A percentile compares a stretch with the other conserved stretches of the same genome.
phyloP scores from a whole-genome alignment of 1,140 invertebrate genomes.

The Triops longicaudatus region DNA sequence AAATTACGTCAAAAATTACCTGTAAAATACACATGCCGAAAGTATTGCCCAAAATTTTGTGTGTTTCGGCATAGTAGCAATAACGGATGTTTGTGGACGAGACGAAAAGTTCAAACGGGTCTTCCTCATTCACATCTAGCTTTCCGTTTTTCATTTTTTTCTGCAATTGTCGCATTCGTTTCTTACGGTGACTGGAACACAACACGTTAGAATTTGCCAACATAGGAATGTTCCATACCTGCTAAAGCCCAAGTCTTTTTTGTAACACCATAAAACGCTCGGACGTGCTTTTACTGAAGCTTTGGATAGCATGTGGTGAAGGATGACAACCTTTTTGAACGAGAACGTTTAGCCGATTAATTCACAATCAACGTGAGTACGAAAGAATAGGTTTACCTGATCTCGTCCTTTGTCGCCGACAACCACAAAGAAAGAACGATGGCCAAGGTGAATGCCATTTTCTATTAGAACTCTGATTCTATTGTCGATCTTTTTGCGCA shows the following conservation, averaged over 20 bases:
- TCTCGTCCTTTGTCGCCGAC: constrained; percentile 93
- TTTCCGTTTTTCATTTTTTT: constrained; percentile 84
- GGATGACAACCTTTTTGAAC: constrained; percentile 70
- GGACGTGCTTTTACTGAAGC: constrained; percentile 84
- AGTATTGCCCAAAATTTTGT: constrained; percentile 95
- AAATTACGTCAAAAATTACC: constrained; percentile 42
- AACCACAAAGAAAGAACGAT: constrained; percentile 87
- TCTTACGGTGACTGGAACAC: constrained; percentile 71
- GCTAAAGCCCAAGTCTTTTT: constrained; percentile 90
- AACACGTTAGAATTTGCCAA: background rate
- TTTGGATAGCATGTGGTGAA: constrained; percentile 96
- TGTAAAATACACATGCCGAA: constrained; percentile 95
- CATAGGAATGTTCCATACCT: constrained; percentile 46
- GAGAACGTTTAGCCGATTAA: background rate
- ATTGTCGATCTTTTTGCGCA: constrained; percentile 95
- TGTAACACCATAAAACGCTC: constrained; percentile 96
- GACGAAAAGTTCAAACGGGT: constrained; percentile 94
- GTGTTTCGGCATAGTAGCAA: constrained; percentile 95
- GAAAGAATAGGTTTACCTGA: constrained; percentile 55
- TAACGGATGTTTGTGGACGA: constrained; percentile 94
- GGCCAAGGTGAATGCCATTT: constrained; percentile 82
- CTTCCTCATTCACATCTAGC: constrained; percentile 85
- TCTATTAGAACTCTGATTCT: constrained; percentile 90
- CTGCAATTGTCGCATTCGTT: constrained; percentile 76
- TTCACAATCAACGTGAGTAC: background rate